Evolutionary conservation across 2,797 vertebrate species (phyloP).

Genomic region (Graptemys geographica): DNA sequence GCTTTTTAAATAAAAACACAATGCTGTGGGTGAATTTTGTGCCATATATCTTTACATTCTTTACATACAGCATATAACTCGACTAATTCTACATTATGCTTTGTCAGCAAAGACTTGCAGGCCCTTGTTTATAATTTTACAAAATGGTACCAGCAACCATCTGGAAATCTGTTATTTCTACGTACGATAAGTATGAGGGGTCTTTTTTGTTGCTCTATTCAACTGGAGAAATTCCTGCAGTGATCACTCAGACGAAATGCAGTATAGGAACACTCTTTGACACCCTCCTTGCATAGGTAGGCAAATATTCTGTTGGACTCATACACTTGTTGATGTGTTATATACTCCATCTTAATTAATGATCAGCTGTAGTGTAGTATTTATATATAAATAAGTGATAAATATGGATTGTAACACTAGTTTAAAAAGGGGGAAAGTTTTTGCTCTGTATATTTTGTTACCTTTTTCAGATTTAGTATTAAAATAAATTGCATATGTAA

Average conservation of each 20-base stretch:
- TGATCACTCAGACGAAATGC: neutral
- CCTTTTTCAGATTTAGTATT: conserved; percentile 85
- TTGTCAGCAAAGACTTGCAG: neutral
- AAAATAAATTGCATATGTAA: conserved; percentile 81
- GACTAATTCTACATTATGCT: neutral
- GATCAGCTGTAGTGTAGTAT: conserved; percentile 86
- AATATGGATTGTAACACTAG: conserved; percentile 82
- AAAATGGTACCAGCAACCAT: conserved; percentile 32
- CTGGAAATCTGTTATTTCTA: neutral
- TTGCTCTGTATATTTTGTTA: conserved; percentile 96
- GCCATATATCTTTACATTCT: conserved; percentile 74
- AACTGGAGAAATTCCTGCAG: conserved; percentile 8
- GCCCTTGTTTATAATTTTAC: neutral
- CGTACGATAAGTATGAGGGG: neutral
- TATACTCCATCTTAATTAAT: conserved; percentile 72
- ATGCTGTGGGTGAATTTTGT: conserved; percentile 66
- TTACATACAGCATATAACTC: neutral
- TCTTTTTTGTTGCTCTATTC: conserved; percentile 20
- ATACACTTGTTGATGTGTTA: conserved; percentile 32
- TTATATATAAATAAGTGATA: conserved; percentile 86
- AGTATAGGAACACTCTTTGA: neutral
- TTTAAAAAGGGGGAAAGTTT: conserved; percentile 86
- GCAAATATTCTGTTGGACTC: conserved; percentile 57
- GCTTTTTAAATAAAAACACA: conserved; percentile 34
- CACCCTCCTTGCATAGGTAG: conserved; percentile 4